phyloP scores from a whole-genome alignment of 35 echinoderm and acorn worm genomes.

The Lytechinus pictus region DNA sequence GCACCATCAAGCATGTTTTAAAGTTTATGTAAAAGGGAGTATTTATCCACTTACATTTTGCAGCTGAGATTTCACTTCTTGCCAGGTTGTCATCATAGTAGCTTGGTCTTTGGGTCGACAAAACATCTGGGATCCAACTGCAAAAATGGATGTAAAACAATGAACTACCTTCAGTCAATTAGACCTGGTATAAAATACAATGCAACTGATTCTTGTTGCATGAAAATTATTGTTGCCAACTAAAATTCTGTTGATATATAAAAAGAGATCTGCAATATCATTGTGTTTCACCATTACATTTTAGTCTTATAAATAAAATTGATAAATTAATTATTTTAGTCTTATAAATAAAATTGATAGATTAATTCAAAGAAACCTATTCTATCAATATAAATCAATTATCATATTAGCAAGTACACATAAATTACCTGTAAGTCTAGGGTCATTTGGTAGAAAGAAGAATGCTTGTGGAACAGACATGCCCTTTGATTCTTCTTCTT shows the following conservation, averaged over 20 bases:
- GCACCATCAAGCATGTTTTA: background rate
- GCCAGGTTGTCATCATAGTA: conserved; percentile 42
- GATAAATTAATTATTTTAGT: background rate
- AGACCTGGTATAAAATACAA: background rate
- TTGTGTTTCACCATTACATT: too few relatives aligned
- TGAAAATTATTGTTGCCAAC: too few relatives aligned
- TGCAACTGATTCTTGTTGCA: background rate
- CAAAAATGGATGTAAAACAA: conserved; percentile 23
- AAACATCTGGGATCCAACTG: conserved; percentile 57
- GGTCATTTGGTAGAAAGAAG: conserved; percentile 78
- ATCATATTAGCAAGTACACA: background rate
- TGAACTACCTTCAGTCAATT: background rate
- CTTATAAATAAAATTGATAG: too few relatives aligned
- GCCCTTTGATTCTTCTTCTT: background rate
- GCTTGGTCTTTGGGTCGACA: conserved; percentile 51
- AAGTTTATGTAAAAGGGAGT: background rate
- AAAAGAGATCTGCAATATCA: too few relatives aligned
- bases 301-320: too few relatives aligned
- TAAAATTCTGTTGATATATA: too few relatives aligned
- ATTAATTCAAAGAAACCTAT: background rate
- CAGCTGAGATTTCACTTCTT: conserved; percentile 44
- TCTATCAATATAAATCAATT: background rate
- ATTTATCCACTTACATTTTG: conserved; percentile 48
- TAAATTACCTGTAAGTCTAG: conserved; percentile 66
- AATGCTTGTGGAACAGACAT: conserved; percentile 39